Evolutionary conservation across 2,113 vertebrate species (phyloP), one percentile per base, ranked within the genome.

Genomic region (Odontesthes bonariensis): DNA sequence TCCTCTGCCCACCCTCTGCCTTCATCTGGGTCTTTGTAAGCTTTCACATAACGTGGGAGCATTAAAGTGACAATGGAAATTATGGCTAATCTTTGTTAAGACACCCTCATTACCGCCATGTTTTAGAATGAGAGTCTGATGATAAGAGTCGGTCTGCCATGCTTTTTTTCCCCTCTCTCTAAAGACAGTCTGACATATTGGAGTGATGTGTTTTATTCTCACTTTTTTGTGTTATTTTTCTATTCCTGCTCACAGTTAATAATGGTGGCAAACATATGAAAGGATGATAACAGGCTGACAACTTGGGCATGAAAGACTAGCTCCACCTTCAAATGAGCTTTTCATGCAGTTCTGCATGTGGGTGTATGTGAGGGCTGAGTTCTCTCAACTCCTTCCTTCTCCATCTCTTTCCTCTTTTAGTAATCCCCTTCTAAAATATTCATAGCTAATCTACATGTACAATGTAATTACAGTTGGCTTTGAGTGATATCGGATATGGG

Each of bases 211-310:
- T 83, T 70, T 62, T 75, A 71, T 67, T 68, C 77, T 74, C 70
- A 58, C 77, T 82, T 75, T 42, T 85, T 79, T 88, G 58, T 82
- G 59, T 75, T 73, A 71, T 83, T 82, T 51, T 83, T 74, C 81
- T 81, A 73, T 81, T 88, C 75, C 65, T 23, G 77, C 71, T 77
- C 63, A 61, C 77, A 82, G 91, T 89, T 91, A 92, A 92, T 94
- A 93, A 91, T 82, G 75, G 88, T 86, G 83, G 84, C 60, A 86
- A 88, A 90, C 88, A 89, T 91, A 93, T 93, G 89, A 95, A 93
- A 88, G 88, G 91, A 91, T 93, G 93, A 94, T 94, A 93, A 94
- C 90, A 93, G 92, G 88, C 91, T 92, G 87, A 92, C 89, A 92
- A 94, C 85, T 92, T 84, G 58, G 77, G 82, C 75, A 89, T 90